Percentiles rank a stretch among this genome's conserved stretches.
These are phyloP conservation scores for Miniopterus natalensis DNA, from an alignment of 2,113 vertebrate species.

Conservation along the genomic window DNA sequence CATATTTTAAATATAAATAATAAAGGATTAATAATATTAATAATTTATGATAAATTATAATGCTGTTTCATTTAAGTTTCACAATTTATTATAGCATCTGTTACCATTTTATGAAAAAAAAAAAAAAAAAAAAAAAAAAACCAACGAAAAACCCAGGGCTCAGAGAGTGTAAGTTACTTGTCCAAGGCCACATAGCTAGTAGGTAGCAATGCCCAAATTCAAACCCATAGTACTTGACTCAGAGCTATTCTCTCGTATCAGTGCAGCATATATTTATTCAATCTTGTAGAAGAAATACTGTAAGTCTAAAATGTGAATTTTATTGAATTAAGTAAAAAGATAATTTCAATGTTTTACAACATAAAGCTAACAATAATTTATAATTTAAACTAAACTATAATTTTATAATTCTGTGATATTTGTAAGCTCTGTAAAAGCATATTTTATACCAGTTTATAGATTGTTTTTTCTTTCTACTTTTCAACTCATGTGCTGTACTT, in stretches of 20 bases:
- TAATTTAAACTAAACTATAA: neutral
- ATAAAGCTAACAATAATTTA: constrained; percentile 33
- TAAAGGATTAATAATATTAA: neutral
- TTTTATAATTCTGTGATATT: constrained; percentile 21
- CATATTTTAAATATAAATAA: constrained; percentile 15
- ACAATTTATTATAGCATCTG: neutral
- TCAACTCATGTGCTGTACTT: neutral
- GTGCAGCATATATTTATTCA: neutral
- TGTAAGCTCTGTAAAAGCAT: neutral
- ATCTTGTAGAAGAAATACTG: neutral
- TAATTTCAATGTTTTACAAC: neutral
- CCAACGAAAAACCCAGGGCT: neutral
- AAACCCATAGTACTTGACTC: neutral
- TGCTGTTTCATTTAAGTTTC: constrained; percentile 14
- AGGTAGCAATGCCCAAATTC: neutral
- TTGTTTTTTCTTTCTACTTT: neutral
- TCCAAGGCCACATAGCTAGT: neutral
- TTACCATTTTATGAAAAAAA: neutral
- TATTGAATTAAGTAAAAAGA: constrained; percentile 38
- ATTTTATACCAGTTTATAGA: neutral
- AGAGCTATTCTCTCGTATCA: neutral
- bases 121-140: neutral
- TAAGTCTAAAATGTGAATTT: constrained; percentile 32
- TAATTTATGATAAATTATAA: neutral
- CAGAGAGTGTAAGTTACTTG: neutral